phyloP scores from a whole-genome alignment of 1,140 invertebrate species.

The Agraylea sexmaculata region DNA sequence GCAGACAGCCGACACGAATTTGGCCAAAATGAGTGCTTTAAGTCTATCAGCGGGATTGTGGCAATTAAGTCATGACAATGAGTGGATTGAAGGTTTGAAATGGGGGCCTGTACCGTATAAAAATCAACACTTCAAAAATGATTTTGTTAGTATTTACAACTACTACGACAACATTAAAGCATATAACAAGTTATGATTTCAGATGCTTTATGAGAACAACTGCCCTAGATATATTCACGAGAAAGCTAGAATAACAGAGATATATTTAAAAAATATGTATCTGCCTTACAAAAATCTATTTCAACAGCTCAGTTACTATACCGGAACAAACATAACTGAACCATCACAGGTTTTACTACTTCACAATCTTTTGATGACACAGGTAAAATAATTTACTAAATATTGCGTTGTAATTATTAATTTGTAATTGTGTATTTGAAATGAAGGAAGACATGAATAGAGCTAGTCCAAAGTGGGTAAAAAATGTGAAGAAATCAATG shows the following conservation, averaged over 20 bases:
- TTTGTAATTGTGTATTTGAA: background rate
- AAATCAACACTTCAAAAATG: slow-evolving; percentile 27
- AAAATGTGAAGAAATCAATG: slow-evolving; percentile 35
- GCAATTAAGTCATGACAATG: slow-evolving; percentile 43
- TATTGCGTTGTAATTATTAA: background rate
- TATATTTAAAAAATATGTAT: slow-evolving; percentile 29
- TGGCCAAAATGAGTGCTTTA: slow-evolving; percentile 64
- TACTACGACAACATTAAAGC: background rate
- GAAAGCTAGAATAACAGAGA: slow-evolving; percentile 31
- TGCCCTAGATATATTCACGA: slow-evolving; percentile 35
- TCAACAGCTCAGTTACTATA: slow-evolving; percentile 36
- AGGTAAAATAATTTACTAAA: slow-evolving; percentile 25
- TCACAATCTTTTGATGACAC: slow-evolving; percentile 36
- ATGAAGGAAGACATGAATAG: slow-evolving; percentile 36
- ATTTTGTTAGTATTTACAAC: slow-evolving; percentile 29
- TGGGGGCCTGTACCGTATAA: slow-evolving; percentile 58
- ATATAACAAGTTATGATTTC: slow-evolving; percentile 18
- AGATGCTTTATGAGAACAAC: slow-evolving; percentile 37
- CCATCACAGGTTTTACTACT: slow-evolving; percentile 32
- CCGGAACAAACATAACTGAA: slow-evolving; percentile 32
- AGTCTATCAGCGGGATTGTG: slow-evolving; percentile 56
- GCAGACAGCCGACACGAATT: slow-evolving; percentile 59
- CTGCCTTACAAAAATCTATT: slow-evolving; percentile 33
- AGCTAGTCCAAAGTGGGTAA: slow-evolving; percentile 39
- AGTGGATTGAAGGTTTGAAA: slow-evolving; percentile 45